Conservation (phyloP, 2,113 vertebrate genomes). For the Rhipidura dahli region DNA sequence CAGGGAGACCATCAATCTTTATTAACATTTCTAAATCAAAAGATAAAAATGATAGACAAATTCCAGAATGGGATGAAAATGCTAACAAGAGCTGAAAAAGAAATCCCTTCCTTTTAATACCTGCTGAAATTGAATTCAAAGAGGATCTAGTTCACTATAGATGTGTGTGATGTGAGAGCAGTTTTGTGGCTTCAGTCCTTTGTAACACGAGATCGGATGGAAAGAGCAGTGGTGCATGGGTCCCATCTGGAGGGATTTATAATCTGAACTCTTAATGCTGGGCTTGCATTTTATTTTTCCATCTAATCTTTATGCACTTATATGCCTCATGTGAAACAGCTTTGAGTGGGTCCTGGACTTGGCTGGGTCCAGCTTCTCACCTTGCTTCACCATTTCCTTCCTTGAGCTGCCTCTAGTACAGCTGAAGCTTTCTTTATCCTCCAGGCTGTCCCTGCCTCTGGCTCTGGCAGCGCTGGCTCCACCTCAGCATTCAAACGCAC, state of each 20-base stretch:
- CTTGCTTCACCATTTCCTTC: background rate
- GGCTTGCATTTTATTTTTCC: constrained; percentile 8
- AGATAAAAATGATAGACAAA: constrained; percentile 70
- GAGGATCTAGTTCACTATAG: background rate
- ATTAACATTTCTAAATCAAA: constrained; percentile 61
- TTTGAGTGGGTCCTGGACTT: background rate
- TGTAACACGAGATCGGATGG: background rate
- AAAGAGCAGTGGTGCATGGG: background rate
- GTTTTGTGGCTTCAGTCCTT: background rate
- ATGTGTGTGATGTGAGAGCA: background rate
- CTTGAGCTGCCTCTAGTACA: background rate
- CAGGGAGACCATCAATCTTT: constrained; percentile 68
- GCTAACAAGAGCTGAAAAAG: constrained; percentile 17
- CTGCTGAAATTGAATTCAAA: background rate
- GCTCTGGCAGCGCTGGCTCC: background rate
- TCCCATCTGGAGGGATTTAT: constrained; percentile 19
- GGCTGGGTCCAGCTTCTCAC: background rate
- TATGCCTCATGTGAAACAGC: background rate
- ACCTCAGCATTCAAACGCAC: background rate
- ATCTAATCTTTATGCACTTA: background rate
- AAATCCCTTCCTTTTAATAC: constrained; percentile 17
- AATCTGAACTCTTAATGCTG: background rate
- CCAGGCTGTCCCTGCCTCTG: background rate
- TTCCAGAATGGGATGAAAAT: constrained; percentile 62
- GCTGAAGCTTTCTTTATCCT: background rate